Base-by-base conservation (phyloP, 2,888 invertebrate species). In the Arrhopalites spinosus region DNA sequence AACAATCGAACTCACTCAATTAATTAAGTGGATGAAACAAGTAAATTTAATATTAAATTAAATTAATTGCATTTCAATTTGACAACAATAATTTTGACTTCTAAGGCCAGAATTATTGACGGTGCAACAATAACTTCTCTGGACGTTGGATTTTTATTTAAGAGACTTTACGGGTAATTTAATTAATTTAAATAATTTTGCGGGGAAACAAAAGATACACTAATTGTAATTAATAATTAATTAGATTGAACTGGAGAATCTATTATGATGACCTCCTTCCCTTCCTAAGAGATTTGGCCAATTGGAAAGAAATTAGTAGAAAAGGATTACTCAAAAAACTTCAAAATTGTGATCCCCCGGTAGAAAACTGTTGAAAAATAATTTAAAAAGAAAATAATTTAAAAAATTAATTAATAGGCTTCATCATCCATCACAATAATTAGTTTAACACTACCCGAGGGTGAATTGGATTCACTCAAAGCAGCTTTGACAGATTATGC, bases 1-100 rank as follows among this genome's bases (percentile, higher is more conserved):
- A 2, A 17, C 53, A 2, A 75, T 75, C 1, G 69, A 61, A 17
- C 50, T 75, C 11, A 61, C 64, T 29, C 69, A 75, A 29, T 17
- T 75, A 1, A 70, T 75, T 50, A 68, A 68, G 43, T 75, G 75
- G 75, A 70, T 75, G 75, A 66, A 68, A 50, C 75, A 75, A 29
- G 75, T n/a, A 5, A 50, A 5, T n/a, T n/a, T n/a, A n/a, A n/a
- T n/a, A n/a, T n/a, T n/a, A n/a, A n/a, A n/a, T n/a, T n/a, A n/a
- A n/a, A n/a, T n/a, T n/a, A n/a, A n/a, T n/a, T n/a, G n/a, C n/a
- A n/a, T n/a, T n/a, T n/a, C n/a, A 36, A 36, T 7, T 36, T 36
- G 36, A 36, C 11, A 11, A n/a, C 5, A 36, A 11, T 36, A 36
- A 36, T 36, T 36, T 11, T 3, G 3, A 7, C 36, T 36, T 36